A percentile compares a stretch with the other conserved stretches of the same genome.
These are phyloP conservation scores for Julus scanicus DNA, from an alignment of 2,888 invertebrate species.

Conservation along the genomic window DNA sequence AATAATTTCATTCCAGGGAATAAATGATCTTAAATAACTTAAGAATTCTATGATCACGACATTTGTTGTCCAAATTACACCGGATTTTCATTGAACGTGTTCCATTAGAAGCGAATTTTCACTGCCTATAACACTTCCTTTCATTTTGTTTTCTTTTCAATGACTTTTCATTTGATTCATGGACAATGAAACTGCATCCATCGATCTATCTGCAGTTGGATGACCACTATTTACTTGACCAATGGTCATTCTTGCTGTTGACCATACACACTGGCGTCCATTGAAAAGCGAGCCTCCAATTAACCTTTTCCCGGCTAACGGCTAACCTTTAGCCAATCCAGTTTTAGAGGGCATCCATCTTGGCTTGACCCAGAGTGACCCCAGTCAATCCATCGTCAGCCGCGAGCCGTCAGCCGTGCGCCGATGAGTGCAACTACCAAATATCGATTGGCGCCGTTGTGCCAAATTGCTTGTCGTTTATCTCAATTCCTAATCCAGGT, in stretches of 20 bases:
- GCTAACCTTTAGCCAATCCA: neutral
- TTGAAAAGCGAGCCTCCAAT: neutral
- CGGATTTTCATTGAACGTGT: too few species aligned
- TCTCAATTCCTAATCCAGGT: neutral
- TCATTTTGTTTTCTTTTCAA: too few species aligned
- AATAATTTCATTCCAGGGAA: too few species aligned
- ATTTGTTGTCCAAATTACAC: too few species aligned
- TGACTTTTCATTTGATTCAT: neutral
- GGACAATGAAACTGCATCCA: neutral
- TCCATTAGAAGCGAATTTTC: too few species aligned
- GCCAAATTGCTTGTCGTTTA: neutral
- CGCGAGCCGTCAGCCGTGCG: neutral
- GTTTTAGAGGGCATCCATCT: neutral
- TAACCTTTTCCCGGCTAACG: neutral
- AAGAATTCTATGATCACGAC: too few species aligned
- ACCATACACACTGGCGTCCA: neutral
- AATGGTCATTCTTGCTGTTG: neutral
- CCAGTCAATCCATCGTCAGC: neutral
- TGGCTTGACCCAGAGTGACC: neutral
- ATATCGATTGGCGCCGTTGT: neutral
- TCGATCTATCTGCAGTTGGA: neutral
- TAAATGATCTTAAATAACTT: too few species aligned
- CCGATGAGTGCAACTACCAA: neutral
- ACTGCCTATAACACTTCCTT: too few species aligned
- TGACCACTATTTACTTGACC: neutral